Evolutionary conservation across 2,888 invertebrate genomes (phyloP), one percentile per base, ranked within the genome.

Genomic region (Steromphala cineraria): DNA sequence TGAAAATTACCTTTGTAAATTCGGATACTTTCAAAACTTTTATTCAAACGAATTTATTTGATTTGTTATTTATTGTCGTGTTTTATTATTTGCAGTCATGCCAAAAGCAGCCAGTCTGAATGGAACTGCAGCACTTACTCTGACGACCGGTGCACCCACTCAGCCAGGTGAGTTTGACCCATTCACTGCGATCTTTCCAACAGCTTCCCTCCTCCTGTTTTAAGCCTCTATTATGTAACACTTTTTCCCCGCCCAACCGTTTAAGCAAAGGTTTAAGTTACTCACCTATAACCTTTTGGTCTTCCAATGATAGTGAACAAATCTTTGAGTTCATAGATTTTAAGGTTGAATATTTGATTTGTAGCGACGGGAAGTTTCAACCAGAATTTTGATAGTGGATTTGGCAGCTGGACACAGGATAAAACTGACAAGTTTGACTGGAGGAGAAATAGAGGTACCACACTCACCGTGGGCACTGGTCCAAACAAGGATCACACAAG

Each of bases 401-500:
- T 89, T 2, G 90, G 91, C 83, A 85, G 86, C 7, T 90, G 89
- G 78, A 75, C 62, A 2, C 88, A 90, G 67, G 88, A 87, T 31
- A 80, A 74, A 17, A 82, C 84, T 0, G 90, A 88, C 67, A 74
- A 53, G 5, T 91, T 92, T 88, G 88, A 92, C 80, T 92, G 92
- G 92, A 82, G 80, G 5, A 85, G 89, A 75, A 85, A 83, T 3
- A 81, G 83, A 21, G 89, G 88, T 7, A 78, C 82, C 15, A 89
- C 90, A 13, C 52, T 77, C 8, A 85, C 87, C 0, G 31, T 74
- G 2, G 86, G 87, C 10, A 93, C 93, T 17, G 92, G 92, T 7
- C 93, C 93, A 5, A 80, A 82, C 15, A 87, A 80, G 79, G 92
- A 92, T 81, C 92, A 92, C 84, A 91, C 91, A 19, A 89, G 88